Conservation (phyloP, 2,113 vertebrate genomes). For the Rhineura floridana region DNA sequence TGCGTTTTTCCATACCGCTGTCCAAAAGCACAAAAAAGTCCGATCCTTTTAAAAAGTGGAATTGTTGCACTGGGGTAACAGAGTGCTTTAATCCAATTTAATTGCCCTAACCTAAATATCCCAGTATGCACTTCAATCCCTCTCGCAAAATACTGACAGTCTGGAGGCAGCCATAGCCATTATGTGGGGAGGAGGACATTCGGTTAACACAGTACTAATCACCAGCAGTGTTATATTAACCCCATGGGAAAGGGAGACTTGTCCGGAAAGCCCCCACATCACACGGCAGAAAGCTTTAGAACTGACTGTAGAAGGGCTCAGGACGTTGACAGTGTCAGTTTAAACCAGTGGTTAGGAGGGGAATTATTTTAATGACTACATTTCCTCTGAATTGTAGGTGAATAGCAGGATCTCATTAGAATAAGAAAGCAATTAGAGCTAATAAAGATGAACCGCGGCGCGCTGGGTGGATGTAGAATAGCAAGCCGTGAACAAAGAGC, state of each 20-base stretch:
- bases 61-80: too few species aligned
- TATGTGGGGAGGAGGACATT: not conserved
- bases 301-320: not conserved
- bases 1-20: too few species aligned
- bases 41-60: too few species aligned
- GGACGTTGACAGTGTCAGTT: slow-evolving; percentile 67
- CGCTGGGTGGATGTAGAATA: slow-evolving; percentile 71
- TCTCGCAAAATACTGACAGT: too few species aligned
- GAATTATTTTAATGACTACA: slow-evolving; percentile 85
- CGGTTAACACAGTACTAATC: not conserved
- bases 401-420: slow-evolving; percentile 83
- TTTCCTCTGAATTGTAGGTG: slow-evolving; percentile 82
- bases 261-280: not conserved
- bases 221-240: too few species aligned
- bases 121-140: too few species aligned
- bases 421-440: slow-evolving; percentile 84
- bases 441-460: slow-evolving; percentile 82
- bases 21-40: too few species aligned
- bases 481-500: slow-evolving; percentile 78
- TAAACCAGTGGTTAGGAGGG: slow-evolving; percentile 75
- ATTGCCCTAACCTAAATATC: too few species aligned
- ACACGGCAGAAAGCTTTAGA: not conserved
- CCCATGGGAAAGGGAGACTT: not conserved
- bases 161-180: too few species aligned
- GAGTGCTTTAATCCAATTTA: too few species aligned